These are phyloP conservation scores for Cheilosia soror DNA, from an alignment of 2,888 invertebrate genomes.

Conservation along the genomic window DNA sequence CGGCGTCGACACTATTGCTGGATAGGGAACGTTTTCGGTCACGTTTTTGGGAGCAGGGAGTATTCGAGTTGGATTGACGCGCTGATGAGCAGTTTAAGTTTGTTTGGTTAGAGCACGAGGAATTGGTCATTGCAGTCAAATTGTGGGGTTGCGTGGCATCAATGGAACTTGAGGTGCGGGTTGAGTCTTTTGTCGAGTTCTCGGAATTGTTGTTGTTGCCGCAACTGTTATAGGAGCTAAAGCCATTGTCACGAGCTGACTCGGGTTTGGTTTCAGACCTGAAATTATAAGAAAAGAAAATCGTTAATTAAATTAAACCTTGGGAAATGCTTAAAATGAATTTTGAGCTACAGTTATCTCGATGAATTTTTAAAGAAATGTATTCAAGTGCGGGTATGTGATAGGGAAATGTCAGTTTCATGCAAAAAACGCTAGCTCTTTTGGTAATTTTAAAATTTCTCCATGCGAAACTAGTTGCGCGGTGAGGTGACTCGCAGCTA, in stretches of 20 bases:
- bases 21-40: slow-evolving; percentile 80
- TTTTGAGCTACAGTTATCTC: too few species aligned
- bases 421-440: too few species aligned
- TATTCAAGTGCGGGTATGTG: not conserved
- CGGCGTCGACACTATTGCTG: slow-evolving; percentile 83
- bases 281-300: slow-evolving; percentile 63
- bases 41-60: slow-evolving; percentile 57
- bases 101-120: slow-evolving; percentile 62
- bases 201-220: slow-evolving; percentile 77
- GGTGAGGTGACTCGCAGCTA: too few species aligned
- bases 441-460: too few species aligned
- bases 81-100: slow-evolving; percentile 48
- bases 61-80: slow-evolving; percentile 39
- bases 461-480: too few species aligned
- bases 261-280: slow-evolving; percentile 81
- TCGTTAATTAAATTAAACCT: not conserved
- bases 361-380: slow-evolving; percentile 1
- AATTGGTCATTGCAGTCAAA: slow-evolving; percentile 71
- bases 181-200: slow-evolving; percentile 66
- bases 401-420: too few species aligned
- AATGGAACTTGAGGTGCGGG: slow-evolving; percentile 54
- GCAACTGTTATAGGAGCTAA: slow-evolving; percentile 80
- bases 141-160: slow-evolving; percentile 71
- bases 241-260: slow-evolving; percentile 83
- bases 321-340: not conserved